Percentiles rank a stretch among this genome's conserved stretches.
Evolutionary conservation across 1,140 invertebrate species (phyloP).

Genomic region (Scylla paramamosain): DNA sequence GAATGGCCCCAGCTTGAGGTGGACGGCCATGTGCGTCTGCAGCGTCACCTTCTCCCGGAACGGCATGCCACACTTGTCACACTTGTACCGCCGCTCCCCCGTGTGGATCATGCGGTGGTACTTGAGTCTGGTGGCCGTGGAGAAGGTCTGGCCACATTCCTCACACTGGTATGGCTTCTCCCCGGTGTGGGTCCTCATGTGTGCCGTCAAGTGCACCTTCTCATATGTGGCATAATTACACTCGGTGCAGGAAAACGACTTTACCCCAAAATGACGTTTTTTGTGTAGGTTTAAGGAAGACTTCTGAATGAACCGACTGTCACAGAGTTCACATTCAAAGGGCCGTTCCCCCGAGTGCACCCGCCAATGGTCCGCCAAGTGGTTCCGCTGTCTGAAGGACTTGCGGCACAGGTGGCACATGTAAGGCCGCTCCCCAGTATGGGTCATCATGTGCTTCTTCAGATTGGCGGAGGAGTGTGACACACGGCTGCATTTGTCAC

Average conservation of each 20-base stretch:
- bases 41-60: constrained; percentile 67
- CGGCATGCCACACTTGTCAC: constrained; percentile 58
- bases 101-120: constrained; percentile 66
- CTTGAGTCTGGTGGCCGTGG: constrained; percentile 49
- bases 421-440: constrained; percentile 55
- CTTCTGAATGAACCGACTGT: constrained; percentile 50
- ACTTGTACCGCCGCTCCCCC: constrained; percentile 58
- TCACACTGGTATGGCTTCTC: constrained; percentile 73
- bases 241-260: constrained; percentile 37
- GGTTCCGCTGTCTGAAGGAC: constrained; percentile 60
- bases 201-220: constrained; percentile 48
- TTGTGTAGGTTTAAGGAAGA: constrained; percentile 61
- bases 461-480: constrained; percentile 39
- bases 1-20: constrained; percentile 60
- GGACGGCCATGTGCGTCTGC: constrained; percentile 56
- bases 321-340: constrained; percentile 64
- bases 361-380: constrained; percentile 55
- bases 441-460: constrained; percentile 62
- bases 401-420: constrained; percentile 47
- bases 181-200: constrained; percentile 69
- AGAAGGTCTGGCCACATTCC: constrained; percentile 59
- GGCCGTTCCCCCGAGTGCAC: constrained; percentile 65
- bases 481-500: constrained; percentile 48
- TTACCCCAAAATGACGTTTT: constrained; percentile 57
- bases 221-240: constrained; percentile 55